Conservation (phyloP, 1,140 invertebrate genomes). For the Pseudomyrmex concolor region DNA sequence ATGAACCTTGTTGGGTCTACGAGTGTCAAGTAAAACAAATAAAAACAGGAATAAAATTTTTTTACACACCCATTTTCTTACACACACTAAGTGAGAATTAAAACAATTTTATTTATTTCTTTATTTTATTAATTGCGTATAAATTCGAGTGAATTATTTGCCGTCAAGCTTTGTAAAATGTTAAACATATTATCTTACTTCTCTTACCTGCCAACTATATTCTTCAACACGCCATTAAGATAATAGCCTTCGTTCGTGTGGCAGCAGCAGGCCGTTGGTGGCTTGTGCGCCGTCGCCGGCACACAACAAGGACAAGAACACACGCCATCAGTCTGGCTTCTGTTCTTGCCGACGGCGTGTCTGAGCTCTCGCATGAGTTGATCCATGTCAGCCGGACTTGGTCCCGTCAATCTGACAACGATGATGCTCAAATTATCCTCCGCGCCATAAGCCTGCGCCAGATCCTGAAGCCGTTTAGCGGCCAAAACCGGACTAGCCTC, state of each 20-base stretch:
- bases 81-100: neutral
- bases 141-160: neutral
- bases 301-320: constrained; percentile 84
- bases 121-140: neutral
- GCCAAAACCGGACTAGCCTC: constrained; percentile 91
- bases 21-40: constrained; percentile 18
- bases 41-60: neutral
- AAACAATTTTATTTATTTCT: constrained; percentile 10
- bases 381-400: constrained; percentile 87
- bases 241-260: constrained; percentile 82
- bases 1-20: constrained; percentile 74
- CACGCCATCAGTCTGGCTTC: constrained; percentile 80
- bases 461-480: constrained; percentile 92
- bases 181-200: neutral
- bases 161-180: neutral
- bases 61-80: neutral
- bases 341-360: constrained; percentile 88
- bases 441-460: constrained; percentile 92
- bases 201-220: constrained; percentile 79
- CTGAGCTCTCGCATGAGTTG: constrained; percentile 91
- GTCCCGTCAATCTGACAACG: constrained; percentile 89
- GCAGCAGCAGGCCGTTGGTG: constrained; percentile 80
- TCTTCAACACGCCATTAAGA: constrained; percentile 82
- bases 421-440: constrained; percentile 93
- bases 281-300: constrained; percentile 77